Evolutionary conservation across 2,113 vertebrate genomes (phyloP).

Genomic region (Chionis minor): DNA sequence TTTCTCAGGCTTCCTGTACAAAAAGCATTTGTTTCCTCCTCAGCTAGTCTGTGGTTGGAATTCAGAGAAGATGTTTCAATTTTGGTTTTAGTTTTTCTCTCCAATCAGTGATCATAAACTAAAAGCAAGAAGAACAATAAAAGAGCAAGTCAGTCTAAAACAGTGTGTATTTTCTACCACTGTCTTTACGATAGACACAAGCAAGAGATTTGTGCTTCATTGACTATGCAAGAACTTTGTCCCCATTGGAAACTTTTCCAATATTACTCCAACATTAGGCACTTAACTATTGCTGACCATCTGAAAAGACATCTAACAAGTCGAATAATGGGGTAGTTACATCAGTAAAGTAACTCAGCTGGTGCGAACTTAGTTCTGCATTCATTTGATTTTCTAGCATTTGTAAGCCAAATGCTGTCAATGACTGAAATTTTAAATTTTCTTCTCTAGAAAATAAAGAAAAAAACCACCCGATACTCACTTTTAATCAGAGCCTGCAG

Average conservation of each 20-base stretch:
- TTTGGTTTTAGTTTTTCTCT: not conserved
- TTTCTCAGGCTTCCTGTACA: not conserved
- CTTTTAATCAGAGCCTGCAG: not conserved
- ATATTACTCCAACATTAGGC: not conserved
- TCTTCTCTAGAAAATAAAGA: not conserved
- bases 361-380: not conserved
- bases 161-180: not conserved
- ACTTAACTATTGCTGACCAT: not conserved
- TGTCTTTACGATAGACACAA: not conserved
- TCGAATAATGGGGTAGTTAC: not conserved
- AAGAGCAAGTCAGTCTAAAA: not conserved
- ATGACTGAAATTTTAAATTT: not conserved
- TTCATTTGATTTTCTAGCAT: not conserved
- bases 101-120: not conserved
- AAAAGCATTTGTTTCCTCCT: not conserved
- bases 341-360: not conserved
- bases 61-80: not conserved
- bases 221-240: not conserved
- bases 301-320: not conserved
- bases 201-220: not conserved
- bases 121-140: not conserved
- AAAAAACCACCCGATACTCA: not conserved
- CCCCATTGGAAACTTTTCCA: not conserved
- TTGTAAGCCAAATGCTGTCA: not conserved
- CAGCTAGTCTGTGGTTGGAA: not conserved